Base-by-base conservation (phyloP, 2,888 invertebrate genomes). In the Dione vanillae region DNA sequence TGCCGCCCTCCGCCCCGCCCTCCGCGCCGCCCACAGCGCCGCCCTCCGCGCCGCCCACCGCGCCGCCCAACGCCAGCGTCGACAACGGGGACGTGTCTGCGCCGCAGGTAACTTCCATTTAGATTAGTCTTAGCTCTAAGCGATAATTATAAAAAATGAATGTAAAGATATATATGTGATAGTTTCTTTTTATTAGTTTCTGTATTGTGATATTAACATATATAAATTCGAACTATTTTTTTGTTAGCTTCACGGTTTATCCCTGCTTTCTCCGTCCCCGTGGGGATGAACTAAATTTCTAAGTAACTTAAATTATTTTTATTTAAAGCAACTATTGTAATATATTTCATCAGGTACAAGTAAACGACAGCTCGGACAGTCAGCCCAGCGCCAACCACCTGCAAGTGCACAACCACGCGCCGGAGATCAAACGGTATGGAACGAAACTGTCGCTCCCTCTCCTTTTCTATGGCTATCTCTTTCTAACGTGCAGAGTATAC, bases 361-460 rank as follows among this genome's bases (percentile, higher is more conserved):
- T 82, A 20, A 80, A 76, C 76, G 90, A 86, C 73, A 77, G 71
- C 35, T 67, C 76, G 12, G 79, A 79, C 79, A 81, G 40, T 74
- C 69, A 43, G 73, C 27, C 71, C 62, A 72, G 64, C 66, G 70
- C 70, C 73, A 79, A 77, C 75, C 79, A 78, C 69, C 75, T 81
- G 41, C 80, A 80, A 0, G 80, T 80, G 73, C 75, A 73, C 64
- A 64, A 64, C 69, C 71, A 71, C 61, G 72, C 82, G 71, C 83
- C 86, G 1, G 91, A 91, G 76, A 84, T 91, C 16, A 90, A 88
- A 75, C 89, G 92, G 92, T 92, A 47, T 72, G 72, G 58, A 43
- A 14, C 14, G 12, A 27, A 10, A 12, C 11, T 5, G 27, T 27
- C 27, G 27, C 5, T 27, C 2, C 5, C 1, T 5, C 16, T 9